These are phyloP conservation scores for Drosophila limbata DNA, from an alignment of 2,888 invertebrate genomes.

Conservation along the genomic window DNA sequence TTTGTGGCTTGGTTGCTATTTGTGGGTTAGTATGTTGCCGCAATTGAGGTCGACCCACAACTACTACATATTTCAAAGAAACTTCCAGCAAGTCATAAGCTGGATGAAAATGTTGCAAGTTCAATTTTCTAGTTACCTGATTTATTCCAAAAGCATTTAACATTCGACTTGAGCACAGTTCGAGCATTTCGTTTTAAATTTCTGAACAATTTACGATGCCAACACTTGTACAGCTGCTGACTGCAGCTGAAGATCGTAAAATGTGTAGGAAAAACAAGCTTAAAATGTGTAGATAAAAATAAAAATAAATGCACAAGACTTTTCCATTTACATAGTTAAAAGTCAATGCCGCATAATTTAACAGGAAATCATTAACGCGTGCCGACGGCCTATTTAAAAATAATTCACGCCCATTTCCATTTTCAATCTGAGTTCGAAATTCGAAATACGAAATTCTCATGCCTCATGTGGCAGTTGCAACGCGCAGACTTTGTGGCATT, in stretches of 20 bases:
- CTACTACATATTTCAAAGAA: slow-evolving; percentile 7
- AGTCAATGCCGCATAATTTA: slow-evolving; percentile 74
- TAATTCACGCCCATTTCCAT: slow-evolving; percentile 50
- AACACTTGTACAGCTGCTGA: slow-evolving; percentile 42
- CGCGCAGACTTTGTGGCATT: slow-evolving; percentile 68
- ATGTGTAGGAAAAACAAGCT: slow-evolving; percentile 21
- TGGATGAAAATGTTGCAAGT: slow-evolving; percentile 11
- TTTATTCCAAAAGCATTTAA: slow-evolving; percentile 45
- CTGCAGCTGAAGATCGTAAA: slow-evolving; percentile 26
- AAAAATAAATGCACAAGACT: slow-evolving; percentile 21
- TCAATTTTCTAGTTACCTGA: slow-evolving; percentile 24
- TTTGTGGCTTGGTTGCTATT: slow-evolving; percentile 42
- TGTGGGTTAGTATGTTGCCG: slow-evolving; percentile 57
- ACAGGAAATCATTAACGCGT: slow-evolving; percentile 74
- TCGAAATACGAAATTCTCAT: not conserved
- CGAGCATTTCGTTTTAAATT: slow-evolving; percentile 20
- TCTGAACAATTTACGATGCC: slow-evolving; percentile 42
- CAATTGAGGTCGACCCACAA: slow-evolving; percentile 33
- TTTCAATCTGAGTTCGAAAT: slow-evolving; percentile 1
- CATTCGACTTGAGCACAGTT: slow-evolving; percentile 40
- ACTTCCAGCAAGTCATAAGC: slow-evolving; percentile 46
- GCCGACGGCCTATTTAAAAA: slow-evolving; percentile 62
- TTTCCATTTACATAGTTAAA: slow-evolving; percentile 57
- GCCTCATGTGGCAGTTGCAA: slow-evolving; percentile 8
- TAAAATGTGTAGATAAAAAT: slow-evolving; percentile 15